A percentile compares a stretch with the other conserved stretches of the same genome.
Evolutionary conservation across 2,888 invertebrate genomes (phyloP).

Genomic region (Tinea semifulvella): DNA sequence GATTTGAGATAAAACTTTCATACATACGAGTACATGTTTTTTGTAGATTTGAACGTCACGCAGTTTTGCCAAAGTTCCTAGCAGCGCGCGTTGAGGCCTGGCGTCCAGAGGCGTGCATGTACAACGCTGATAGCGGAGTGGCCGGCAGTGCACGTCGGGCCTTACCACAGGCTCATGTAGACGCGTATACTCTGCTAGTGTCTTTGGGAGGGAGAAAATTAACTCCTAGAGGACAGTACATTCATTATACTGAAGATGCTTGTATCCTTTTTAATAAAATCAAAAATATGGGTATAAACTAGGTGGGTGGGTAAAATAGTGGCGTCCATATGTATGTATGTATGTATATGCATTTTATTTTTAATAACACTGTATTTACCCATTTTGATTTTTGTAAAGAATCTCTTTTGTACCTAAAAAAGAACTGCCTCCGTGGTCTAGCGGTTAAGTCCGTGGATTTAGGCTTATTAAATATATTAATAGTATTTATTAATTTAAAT

Average conservation of each 20-base stretch:
- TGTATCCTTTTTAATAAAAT: slow-evolving; percentile 79
- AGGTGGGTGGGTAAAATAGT: too few species aligned
- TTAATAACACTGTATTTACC: too few species aligned
- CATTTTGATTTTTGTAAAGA: too few species aligned
- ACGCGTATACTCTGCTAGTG: slow-evolving; percentile 90
- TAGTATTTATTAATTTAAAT: too few species aligned
- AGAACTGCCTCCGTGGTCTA: too few species aligned
- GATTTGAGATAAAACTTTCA: too few species aligned
- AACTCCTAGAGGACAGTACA: slow-evolving; percentile 72
- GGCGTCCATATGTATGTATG: too few species aligned
- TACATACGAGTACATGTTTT: neutral
- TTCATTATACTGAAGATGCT: slow-evolving; percentile 93
- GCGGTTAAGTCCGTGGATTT: too few species aligned
- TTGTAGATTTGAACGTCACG: slow-evolving; percentile 86
- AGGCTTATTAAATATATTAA: too few species aligned
- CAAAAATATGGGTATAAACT: too few species aligned
- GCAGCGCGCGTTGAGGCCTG: slow-evolving; percentile 91
- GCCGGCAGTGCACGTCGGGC: slow-evolving; percentile 88
- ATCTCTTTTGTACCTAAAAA: too few species aligned
- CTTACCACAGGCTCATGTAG: slow-evolving; percentile 76
- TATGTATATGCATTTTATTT: too few species aligned
- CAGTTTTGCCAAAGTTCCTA: slow-evolving; percentile 92
- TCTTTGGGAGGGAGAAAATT: slow-evolving; percentile 90
- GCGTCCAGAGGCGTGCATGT: slow-evolving; percentile 84
- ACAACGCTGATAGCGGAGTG: slow-evolving; percentile 88